Conservation (phyloP, 2,888 invertebrate species). For the Ditula angustiorana region DNA sequence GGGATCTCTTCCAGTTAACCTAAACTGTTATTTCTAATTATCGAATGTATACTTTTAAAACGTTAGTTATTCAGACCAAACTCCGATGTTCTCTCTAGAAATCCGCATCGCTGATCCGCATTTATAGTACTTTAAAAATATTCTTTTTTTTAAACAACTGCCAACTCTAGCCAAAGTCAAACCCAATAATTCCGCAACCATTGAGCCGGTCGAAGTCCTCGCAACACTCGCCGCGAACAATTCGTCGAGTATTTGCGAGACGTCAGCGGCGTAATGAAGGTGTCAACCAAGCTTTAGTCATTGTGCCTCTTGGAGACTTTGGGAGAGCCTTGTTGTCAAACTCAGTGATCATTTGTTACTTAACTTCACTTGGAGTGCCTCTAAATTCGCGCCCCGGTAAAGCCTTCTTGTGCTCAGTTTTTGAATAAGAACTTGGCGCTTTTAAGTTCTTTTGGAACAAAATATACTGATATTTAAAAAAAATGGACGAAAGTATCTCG, state of each 20-base stretch:
- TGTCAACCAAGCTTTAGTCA: slow-evolving; percentile 70
- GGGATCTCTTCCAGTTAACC: too few species aligned
- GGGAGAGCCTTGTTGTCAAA: slow-evolving; percentile 51
- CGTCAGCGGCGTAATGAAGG: slow-evolving; percentile 75
- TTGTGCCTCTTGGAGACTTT: slow-evolving; percentile 57
- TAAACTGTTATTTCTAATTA: too few species aligned
- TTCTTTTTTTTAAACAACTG: background rate
- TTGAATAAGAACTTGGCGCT: slow-evolving; percentile 22
- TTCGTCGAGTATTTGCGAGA: slow-evolving; percentile 68
- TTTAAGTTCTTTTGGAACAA: slow-evolving; percentile 14
- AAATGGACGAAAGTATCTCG: too few species aligned
- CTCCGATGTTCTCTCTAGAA: too few species aligned
- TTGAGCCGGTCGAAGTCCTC: slow-evolving; percentile 29
- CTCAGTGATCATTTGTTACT: slow-evolving; percentile 50
- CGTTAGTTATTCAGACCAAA: too few species aligned
- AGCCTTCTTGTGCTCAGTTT: slow-evolving; percentile 13
- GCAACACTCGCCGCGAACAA: slow-evolving; percentile 54
- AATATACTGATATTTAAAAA: too few species aligned
- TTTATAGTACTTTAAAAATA: background rate
- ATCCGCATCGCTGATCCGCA: too few species aligned
- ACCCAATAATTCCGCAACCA: slow-evolving; percentile 25
- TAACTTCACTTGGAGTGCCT: slow-evolving; percentile 42
- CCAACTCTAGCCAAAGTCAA: slow-evolving; percentile 15
- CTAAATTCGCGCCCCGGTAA: background rate
- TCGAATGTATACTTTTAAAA: too few species aligned